These are phyloP conservation scores for Ceyx margarethae DNA, from an alignment of 2,113 vertebrate species.

Conservation along the genomic window DNA sequence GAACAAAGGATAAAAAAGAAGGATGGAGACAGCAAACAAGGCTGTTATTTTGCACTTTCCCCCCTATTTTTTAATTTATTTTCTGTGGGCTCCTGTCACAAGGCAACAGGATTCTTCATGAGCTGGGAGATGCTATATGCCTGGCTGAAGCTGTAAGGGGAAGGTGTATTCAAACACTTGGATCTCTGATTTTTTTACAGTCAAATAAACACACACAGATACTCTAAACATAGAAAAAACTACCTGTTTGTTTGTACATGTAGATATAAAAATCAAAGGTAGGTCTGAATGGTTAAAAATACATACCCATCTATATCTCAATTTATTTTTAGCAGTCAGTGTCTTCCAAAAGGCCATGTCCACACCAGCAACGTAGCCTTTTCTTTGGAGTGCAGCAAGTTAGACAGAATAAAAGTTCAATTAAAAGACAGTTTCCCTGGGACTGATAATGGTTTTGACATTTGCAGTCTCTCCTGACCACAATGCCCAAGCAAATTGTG, in stretches of 20 bases:
- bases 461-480: constrained; percentile 59
- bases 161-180: background rate
- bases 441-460: constrained; percentile 72
- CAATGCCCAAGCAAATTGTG: background rate
- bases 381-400: constrained; percentile 16
- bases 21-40: constrained; percentile 41
- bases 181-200: background rate
- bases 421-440: constrained; percentile 50
- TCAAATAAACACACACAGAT: background rate
- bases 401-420: constrained; percentile 51
- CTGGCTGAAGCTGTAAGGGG: background rate
- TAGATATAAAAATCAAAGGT: background rate
- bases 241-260: background rate
- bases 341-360: constrained; percentile 26
- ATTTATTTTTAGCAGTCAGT: background rate
- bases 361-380: background rate
- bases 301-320: background rate
- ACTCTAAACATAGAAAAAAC: background rate
- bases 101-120: background rate
- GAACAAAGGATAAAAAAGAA: constrained; percentile 55
- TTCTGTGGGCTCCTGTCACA: background rate
- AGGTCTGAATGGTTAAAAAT: background rate
- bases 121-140: background rate
- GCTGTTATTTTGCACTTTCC: background rate
- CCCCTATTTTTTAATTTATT: background rate